These are phyloP conservation scores for Ascidia mentula DNA, from an alignment of 23 tunicate species.

Conservation along the genomic window DNA sequence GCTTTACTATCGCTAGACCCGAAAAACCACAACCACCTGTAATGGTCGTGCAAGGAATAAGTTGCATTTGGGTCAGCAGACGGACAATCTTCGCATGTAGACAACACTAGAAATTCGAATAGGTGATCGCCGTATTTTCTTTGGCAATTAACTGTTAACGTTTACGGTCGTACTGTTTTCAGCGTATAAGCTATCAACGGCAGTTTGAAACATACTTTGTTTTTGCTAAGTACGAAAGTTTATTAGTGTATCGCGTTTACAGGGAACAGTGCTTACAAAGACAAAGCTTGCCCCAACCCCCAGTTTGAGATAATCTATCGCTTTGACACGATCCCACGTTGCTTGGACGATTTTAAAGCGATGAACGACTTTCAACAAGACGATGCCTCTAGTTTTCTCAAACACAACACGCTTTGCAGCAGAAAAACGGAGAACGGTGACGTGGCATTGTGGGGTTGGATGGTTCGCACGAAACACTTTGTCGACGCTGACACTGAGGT, in stretches of 20 bases:
- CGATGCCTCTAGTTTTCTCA: constrained; percentile 11
- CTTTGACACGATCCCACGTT: constrained; percentile 14
- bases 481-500: constrained; percentile 37
- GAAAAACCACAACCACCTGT: too few species aligned
- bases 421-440: constrained; percentile 15
- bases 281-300: background rate
- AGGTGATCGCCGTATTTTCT: too few species aligned
- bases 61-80: too few species aligned
- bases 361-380: constrained; percentile 43
- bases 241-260: background rate
- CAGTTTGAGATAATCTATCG: constrained; percentile 6
- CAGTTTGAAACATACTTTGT: too few species aligned
- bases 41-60: too few species aligned
- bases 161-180: too few species aligned
- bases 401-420: constrained; percentile 19
- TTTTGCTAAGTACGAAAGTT: too few species aligned
- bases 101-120: too few species aligned
- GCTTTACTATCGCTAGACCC: too few species aligned
- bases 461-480: constrained; percentile 5
- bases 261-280: background rate
- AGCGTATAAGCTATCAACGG: too few species aligned
- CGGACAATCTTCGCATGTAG: too few species aligned
- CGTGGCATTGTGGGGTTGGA: constrained; percentile 9
- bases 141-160: too few species aligned
- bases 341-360: constrained; percentile 7